Conservation (phyloP, 2,797 vertebrate genomes). For the Danio tinwini region DNA sequence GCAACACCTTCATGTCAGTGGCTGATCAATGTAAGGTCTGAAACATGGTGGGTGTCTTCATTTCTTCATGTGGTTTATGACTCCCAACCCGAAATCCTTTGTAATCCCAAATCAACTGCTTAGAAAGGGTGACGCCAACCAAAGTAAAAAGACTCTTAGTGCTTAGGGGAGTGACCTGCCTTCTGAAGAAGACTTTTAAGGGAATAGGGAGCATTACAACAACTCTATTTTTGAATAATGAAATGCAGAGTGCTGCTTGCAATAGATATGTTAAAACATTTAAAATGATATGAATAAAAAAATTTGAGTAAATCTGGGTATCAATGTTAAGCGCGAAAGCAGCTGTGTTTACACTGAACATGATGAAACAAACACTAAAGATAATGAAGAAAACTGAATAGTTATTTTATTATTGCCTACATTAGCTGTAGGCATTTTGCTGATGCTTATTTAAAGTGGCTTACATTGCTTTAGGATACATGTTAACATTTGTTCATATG, state of each 20-base stretch:
- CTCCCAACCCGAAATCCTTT: constrained; percentile 70
- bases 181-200: constrained; percentile 26
- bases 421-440: too few species aligned
- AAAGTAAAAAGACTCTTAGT: constrained; percentile 56
- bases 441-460: too few species aligned
- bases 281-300: neutral
- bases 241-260: neutral
- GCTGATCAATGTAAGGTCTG: neutral
- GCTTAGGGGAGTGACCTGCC: constrained; percentile 30
- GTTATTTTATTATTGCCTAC: neutral
- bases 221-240: neutral
- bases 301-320: neutral
- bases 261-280: neutral
- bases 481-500: too few species aligned
- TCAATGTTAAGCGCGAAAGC: neutral
- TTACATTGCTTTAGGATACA: too few species aligned
- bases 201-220: neutral
- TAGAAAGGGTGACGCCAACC: constrained; percentile 74
- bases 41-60: neutral
- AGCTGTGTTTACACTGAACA: neutral
- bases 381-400: neutral
- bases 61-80: constrained; percentile 16
- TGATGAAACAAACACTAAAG: neutral
- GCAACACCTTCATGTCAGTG: neutral
- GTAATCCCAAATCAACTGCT: constrained; percentile 76